Percentiles rank a stretch among this genome's conserved stretches.
Evolutionary conservation across 2,113 vertebrate genomes (phyloP).

Genomic region (Podiceps cristatus): DNA sequence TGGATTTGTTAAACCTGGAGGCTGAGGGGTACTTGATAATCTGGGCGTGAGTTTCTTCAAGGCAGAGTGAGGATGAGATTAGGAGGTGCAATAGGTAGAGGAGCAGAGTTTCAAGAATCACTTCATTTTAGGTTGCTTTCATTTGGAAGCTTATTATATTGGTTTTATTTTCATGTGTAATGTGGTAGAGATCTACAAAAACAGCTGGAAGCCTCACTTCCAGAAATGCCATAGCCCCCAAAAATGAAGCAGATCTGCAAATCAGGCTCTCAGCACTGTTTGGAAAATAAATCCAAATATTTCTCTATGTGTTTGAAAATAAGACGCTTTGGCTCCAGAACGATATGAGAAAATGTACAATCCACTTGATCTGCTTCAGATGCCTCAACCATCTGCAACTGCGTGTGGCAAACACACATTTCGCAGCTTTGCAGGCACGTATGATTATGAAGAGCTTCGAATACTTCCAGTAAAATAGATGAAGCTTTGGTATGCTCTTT

Average conservation of each 20-base stretch:
- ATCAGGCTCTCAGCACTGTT: neutral
- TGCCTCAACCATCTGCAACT: conserved; percentile 50
- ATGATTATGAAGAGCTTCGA: neutral
- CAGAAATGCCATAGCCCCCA: neutral
- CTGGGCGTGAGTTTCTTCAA: neutral
- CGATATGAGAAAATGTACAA: neutral
- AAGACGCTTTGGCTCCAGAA: conserved; percentile 5
- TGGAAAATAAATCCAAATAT: conserved; percentile 21
- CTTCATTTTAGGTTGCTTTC: neutral
- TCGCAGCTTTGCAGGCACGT: neutral
- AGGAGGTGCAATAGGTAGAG: neutral
- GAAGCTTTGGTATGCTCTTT: neutral
- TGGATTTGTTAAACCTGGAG: neutral
- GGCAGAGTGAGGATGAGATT: neutral
- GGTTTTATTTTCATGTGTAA: neutral
- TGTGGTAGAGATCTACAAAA: neutral
- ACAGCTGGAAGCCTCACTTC: neutral
- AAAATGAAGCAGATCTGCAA: neutral
- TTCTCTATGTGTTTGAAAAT: neutral
- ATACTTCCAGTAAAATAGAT: neutral
- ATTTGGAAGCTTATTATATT: neutral
- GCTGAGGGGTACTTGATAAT: neutral
- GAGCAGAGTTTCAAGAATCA: neutral
- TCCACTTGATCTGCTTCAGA: neutral
- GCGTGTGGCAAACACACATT: conserved; percentile 1